Percentiles rank a stretch among this genome's conserved stretches.
Conservation (phyloP, 2,797 vertebrate species). For the Spinibarbus caldwelli region DNA sequence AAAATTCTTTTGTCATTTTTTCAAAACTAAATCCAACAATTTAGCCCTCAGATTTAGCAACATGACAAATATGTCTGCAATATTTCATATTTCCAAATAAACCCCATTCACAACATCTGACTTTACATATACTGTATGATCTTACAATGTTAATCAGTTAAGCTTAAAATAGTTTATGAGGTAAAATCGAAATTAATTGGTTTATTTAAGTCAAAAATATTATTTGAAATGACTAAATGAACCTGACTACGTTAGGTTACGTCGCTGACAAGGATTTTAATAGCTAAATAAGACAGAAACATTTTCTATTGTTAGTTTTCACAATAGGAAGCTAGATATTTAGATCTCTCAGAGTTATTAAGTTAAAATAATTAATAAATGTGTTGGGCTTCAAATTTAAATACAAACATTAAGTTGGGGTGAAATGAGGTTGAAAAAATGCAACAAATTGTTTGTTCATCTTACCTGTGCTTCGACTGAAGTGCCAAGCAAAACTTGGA, state of each 20-base stretch:
- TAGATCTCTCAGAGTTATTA: not conserved
- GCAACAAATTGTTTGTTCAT: slow-evolving; percentile 37
- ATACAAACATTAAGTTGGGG: slow-evolving; percentile 3
- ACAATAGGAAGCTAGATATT: not conserved
- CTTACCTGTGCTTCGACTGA: slow-evolving; percentile 70
- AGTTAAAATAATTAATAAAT: not conserved
- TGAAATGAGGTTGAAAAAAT: not conserved
- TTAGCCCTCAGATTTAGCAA: not conserved
- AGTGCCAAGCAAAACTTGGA: slow-evolving; percentile 66
- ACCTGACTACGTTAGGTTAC: not conserved
- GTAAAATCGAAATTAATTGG: not conserved
- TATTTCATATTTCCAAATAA: not conserved
- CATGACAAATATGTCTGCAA: not conserved
- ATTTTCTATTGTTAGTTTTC: not conserved
- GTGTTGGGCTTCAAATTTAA: not conserved
- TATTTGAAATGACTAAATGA: not conserved
- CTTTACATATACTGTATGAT: not conserved
- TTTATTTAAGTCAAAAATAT: not conserved
- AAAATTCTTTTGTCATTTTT: not conserved
- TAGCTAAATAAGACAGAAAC: not conserved
- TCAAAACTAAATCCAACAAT: not conserved
- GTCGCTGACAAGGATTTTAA: not conserved
- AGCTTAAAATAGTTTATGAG: not conserved
- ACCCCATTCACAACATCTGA: not conserved
- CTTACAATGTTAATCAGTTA: not conserved